Evolutionary conservation across 2,888 invertebrate genomes (phyloP).

Genomic region (Drosophila diplacantha): DNA sequence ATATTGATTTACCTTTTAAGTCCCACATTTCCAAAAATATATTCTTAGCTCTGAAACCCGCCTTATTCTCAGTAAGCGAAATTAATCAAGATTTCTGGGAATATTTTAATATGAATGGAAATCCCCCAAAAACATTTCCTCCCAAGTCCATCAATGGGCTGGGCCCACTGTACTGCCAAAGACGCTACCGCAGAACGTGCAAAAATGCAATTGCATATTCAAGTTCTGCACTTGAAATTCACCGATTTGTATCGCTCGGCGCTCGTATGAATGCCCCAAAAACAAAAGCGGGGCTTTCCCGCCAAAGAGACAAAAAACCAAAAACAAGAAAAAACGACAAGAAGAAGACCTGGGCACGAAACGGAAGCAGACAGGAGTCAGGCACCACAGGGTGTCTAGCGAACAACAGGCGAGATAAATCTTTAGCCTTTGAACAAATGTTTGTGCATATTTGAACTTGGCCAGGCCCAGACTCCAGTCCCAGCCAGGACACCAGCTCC

Average conservation of each 20-base stretch:
- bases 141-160: constrained; percentile 18
- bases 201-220: constrained; percentile 71
- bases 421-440: constrained; percentile 71
- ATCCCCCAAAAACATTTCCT: constrained; percentile 21
- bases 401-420: constrained; percentile 66
- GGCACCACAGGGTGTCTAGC: constrained; percentile 68
- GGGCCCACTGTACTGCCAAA: constrained; percentile 32
- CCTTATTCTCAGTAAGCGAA: not conserved
- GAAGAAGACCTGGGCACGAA: constrained; percentile 39
- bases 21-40: not conserved
- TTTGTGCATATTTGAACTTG: constrained; percentile 72
- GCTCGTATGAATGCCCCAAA: constrained; percentile 63
- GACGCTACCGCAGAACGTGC: constrained; percentile 41
- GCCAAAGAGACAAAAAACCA: constrained; percentile 5
- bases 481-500: constrained; percentile 1
- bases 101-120: constrained; percentile 55
- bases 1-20: not conserved
- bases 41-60: not conserved
- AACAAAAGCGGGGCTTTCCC: constrained; percentile 42
- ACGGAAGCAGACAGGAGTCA: constrained; percentile 57
- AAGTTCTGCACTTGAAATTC: constrained; percentile 73
- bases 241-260: constrained; percentile 65
- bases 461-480: constrained; percentile 29
- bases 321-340: not conserved
- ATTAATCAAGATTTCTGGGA: constrained; percentile 20